These are phyloP conservation scores for Setophaga kirtlandii DNA, from an alignment of 2,113 vertebrate species.

Conservation along the genomic window DNA sequence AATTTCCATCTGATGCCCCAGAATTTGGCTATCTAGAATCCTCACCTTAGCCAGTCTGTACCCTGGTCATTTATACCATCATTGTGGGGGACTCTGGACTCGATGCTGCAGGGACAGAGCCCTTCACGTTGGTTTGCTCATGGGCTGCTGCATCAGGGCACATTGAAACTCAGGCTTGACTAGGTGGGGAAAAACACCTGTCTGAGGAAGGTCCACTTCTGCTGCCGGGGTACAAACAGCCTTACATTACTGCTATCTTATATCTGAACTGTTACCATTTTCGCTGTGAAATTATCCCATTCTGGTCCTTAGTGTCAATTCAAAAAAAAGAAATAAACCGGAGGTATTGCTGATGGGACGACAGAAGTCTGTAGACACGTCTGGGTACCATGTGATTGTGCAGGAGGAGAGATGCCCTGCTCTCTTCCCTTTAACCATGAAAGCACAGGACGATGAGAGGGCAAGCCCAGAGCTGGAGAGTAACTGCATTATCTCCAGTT, in stretches of 20 bases:
- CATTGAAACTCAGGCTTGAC: neutral
- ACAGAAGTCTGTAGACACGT: rapidly evolving
- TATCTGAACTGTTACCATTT: neutral
- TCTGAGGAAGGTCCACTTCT: neutral
- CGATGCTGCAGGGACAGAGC: rapidly evolving
- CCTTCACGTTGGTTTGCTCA: rapidly evolving
- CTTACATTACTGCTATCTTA: neutral
- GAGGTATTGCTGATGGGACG: neutral
- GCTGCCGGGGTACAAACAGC: neutral
- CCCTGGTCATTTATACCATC: neutral
- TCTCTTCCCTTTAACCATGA: neutral
- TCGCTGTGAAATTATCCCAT: neutral
- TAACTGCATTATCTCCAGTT: neutral
- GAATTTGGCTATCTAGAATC: neutral
- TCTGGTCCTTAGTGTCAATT: neutral
- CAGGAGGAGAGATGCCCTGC: neutral
- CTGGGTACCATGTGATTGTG: neutral
- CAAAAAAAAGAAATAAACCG: neutral
- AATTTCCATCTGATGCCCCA: neutral
- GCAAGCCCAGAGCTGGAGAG: neutral
- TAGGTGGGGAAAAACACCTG: neutral
- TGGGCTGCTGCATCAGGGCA: neutral
- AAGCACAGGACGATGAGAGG: neutral
- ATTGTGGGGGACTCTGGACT: rapidly evolving
- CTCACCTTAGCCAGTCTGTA: neutral